A percentile compares a stretch with the other conserved stretches of the same genome.
These are phyloP conservation scores for Mallateleia sp. DNA, from an alignment of 2,888 invertebrate genomes.

Conservation along the genomic window DNA sequence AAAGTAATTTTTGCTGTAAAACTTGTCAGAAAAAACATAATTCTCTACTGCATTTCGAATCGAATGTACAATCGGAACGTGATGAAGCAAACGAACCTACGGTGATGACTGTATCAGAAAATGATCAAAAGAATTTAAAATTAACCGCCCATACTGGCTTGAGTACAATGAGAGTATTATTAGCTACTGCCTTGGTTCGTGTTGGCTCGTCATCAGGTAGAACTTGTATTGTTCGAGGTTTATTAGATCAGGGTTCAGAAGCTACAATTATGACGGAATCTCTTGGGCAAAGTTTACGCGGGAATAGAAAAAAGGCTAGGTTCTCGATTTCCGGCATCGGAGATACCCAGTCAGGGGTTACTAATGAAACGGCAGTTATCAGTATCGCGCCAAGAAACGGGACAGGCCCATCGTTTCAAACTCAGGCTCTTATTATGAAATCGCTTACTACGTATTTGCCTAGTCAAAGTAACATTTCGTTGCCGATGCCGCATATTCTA, in stretches of 20 bases:
- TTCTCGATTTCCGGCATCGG: neutral
- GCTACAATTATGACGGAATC: neutral
- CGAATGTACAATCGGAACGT: too few species aligned
- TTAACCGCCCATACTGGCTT: too few species aligned
- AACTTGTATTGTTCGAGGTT: neutral
- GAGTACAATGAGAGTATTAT: too few species aligned
- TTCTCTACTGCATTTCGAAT: too few species aligned
- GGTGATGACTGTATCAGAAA: too few species aligned
- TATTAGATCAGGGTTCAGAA: neutral
- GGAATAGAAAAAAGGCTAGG: neutral
- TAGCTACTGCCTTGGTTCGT: too few species aligned
- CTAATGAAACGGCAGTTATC: neutral
- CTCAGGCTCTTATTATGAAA: neutral
- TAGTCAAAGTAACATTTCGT: too few species aligned
- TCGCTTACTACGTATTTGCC: neutral
- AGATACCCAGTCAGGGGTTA: neutral
- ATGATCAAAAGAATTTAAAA: too few species aligned
- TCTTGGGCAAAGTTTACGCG: neutral
- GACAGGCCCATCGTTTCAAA: neutral
- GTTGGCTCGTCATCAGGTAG: neutral
- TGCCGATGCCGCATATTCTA: too few species aligned
- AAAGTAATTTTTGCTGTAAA: too few species aligned
- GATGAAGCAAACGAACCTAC: too few species aligned
- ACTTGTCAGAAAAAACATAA: too few species aligned
- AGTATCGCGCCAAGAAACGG: neutral